A percentile compares a stretch with the other conserved stretches of the same genome.
Evolutionary conservation across 1,140 invertebrate genomes (phyloP).

Genomic region (Panagrolaimus sp.): DNA sequence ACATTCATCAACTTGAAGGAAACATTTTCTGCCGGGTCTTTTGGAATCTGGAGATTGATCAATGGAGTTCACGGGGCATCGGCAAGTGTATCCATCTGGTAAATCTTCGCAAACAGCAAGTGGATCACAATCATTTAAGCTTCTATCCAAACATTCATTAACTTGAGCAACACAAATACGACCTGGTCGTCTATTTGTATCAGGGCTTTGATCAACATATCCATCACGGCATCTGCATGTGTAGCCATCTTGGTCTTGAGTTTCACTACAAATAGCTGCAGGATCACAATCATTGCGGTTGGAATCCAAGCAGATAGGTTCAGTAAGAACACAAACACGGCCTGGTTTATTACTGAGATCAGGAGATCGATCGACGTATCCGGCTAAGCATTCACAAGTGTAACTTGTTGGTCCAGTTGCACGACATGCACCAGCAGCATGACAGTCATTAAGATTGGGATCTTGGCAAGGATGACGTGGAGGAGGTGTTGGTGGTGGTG

Average conservation of each 20-base stretch:
- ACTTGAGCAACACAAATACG: slow-evolving; percentile 54
- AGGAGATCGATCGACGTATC: slow-evolving; percentile 54
- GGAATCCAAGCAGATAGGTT: slow-evolving; percentile 55
- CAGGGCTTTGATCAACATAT: slow-evolving; percentile 53
- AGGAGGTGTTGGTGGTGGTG: slow-evolving; percentile 47
- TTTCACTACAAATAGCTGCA: slow-evolving; percentile 55
- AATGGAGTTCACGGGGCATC: slow-evolving; percentile 53
- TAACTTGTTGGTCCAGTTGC: slow-evolving; percentile 49
- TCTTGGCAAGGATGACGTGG: slow-evolving; percentile 58
- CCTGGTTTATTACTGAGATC: slow-evolving; percentile 33
- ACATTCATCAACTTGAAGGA: slow-evolving; percentile 53
- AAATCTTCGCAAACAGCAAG: slow-evolving; percentile 57
- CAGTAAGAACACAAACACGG: slow-evolving; percentile 40
- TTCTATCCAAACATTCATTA: slow-evolving; percentile 58
- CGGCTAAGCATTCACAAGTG: slow-evolving; percentile 55
- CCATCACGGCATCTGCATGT: slow-evolving; percentile 56
- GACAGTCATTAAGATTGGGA: slow-evolving; percentile 54
- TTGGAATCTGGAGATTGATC: slow-evolving; percentile 54
- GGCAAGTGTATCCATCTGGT: slow-evolving; percentile 52
- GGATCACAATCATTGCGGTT: slow-evolving; percentile 56
- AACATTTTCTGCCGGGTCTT: slow-evolving; percentile 50
- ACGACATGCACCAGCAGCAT: slow-evolving; percentile 50
- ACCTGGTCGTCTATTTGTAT: slow-evolving; percentile 44
- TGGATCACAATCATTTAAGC: slow-evolving; percentile 57
- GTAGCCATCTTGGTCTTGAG: slow-evolving; percentile 36